Percentiles rank a stretch among this genome's conserved stretches.
phyloP scores from a whole-genome alignment of 2,113 vertebrate species.

The Sinosuthora webbiana region DNA sequence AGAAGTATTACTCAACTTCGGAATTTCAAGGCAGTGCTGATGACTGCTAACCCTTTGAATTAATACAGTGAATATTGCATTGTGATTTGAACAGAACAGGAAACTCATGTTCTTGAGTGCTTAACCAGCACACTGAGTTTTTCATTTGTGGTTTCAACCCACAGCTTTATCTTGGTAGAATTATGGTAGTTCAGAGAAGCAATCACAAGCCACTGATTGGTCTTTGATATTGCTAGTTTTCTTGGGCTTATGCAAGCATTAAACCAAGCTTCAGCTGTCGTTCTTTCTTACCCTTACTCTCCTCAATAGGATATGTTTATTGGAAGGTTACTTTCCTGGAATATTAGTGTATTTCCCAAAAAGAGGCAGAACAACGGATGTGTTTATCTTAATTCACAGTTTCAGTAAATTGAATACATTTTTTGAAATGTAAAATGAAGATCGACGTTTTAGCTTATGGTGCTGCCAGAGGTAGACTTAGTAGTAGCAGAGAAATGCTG shows the following conservation, averaged over 20 bases:
- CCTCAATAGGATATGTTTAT: background rate
- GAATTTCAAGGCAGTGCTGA: background rate
- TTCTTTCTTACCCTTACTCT: background rate
- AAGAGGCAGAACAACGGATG: background rate
- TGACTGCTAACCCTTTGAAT: background rate
- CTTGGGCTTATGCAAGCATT: background rate
- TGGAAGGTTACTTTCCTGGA: background rate
- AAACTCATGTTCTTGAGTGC: background rate
- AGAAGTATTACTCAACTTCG: background rate
- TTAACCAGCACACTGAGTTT: background rate
- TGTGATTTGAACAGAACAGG: background rate
- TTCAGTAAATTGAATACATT: background rate
- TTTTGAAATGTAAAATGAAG: background rate
- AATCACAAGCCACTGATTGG: background rate
- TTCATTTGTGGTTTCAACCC: background rate
- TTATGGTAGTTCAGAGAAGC: background rate
- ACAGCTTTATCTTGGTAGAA: background rate
- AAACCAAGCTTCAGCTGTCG: background rate
- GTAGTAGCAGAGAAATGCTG: background rate
- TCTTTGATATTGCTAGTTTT: background rate
- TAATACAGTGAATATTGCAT: background rate
- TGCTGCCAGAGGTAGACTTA: background rate
- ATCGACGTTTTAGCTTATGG: background rate
- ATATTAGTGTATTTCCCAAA: background rate
- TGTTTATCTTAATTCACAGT: background rate